Base-by-base conservation (phyloP, 1,140 invertebrate genomes). In the Diorhabda carinulata region DNA sequence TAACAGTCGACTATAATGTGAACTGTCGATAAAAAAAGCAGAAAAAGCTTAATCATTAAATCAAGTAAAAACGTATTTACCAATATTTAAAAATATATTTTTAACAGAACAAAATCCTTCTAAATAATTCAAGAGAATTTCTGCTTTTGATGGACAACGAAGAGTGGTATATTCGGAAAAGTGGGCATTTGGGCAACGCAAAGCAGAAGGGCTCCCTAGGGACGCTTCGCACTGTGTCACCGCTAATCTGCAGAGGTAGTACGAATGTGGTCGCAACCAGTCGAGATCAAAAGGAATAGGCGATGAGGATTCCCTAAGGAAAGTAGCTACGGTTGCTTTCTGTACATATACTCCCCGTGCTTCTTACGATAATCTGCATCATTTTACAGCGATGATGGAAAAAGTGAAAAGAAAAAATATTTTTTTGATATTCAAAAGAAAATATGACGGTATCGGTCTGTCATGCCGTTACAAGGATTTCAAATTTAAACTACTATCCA, bases 201-300 rank as follows among this genome's bases (percentile, higher is more conserved):
- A 52, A n/a, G 6, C 47, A 52, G 47, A 52, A n/a, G 2, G 47
- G 42, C 42, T 61, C 59, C 59, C 59, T 7, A 3, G 59, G 9
- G 59, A 41, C 25, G 3, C 25, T 41, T 43, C 3, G 59, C 25
- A 61, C 59, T 61, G 59, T 61, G 59, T 61, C 59, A 61, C 59
- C 59, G 59, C 59, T 61, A 61, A 61, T 61, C 59, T 41, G 59
- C 59, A 61, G 59, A 52, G 47, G 59, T 61, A 61, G 59, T 41
- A 43, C 59, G 47, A 52, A n/a, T 52, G 47, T 52, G 47, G 47
- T 8, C 47, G 47, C 47, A 52, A n/a, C 47, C 47, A 52, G 47
- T 52, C 47, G 47, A 7, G 59, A 61, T 61, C 59, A 61, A 61
- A 61, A n/a, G 59, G 59, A 61, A 61, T 61, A n/a, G 25, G 25